Base-by-base conservation (phyloP, 2,113 vertebrate genomes). In the Rhagologus leucostigma region DNA sequence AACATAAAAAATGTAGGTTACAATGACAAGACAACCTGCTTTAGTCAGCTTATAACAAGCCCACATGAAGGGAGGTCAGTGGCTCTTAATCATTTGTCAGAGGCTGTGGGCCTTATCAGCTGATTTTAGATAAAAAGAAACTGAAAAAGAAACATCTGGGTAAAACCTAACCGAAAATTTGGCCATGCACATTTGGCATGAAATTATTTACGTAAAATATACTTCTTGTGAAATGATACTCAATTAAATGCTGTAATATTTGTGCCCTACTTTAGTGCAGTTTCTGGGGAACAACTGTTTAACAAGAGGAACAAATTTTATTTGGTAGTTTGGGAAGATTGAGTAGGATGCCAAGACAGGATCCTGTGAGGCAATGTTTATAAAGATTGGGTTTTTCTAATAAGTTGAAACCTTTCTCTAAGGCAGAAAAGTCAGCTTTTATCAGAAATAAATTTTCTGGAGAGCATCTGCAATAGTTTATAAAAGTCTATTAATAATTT, bases 81-180 rank as follows among this genome's bases (percentile, higher is more conserved):
- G 33, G 63, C 32, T 91, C 91, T 96, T 76, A 94, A 95, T 83
- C 52, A 95, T 55, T 26, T 96, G 91, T 95, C 86, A 89, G 57
- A 92, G 94, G 86, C 78, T 83, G 70, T 0, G 2, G 69, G 79
- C 21, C 76, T 84, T 95, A 97, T 77, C 93, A 94, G 93, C 88
- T 90, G 70, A 26, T 87, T 87, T 90, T 9, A 95, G 90, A 65
- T 46, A 90, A 76, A 76, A 96, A 93, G 59, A 64, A 91, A 71
- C 53, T 86, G 94, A 42, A 81, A 86, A 59, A 26, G 11, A 85
- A 79, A 57, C 15, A 23, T 39, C 49, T 59, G 33, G 11, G 33
- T 60, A 77, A 86, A 89, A 68, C 6, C 24, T 32, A 67, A 68
- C 14, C 64, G 18, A 85, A 82, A 86, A 90, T 64, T 23, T 46